Base-by-base conservation (phyloP, 2,113 vertebrate genomes). In the Cnemophilus loriae region DNA sequence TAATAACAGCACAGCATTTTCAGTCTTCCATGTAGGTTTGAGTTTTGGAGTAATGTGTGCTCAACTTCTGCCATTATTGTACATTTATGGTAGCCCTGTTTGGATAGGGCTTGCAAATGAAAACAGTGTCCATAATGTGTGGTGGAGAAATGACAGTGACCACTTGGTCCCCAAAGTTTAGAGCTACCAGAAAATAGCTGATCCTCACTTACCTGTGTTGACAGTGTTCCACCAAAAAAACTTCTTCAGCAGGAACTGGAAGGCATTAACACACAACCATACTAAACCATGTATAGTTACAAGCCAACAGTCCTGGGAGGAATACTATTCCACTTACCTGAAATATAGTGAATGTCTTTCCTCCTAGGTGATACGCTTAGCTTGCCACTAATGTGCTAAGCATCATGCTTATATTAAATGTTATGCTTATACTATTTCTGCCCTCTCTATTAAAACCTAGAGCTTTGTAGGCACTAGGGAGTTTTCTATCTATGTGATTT, bases 391-490 rank as follows among this genome's bases (percentile, higher is more conserved):
- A 96, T 84, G 56, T 95, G 89, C 63, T 85, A 93, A 93, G 80
- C 65, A 90, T 92, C 86, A 80, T 97, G 95, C 73, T 90, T 83
- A 90, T 93, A 92, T 93, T 95, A 96, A 93, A 81, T 69, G 67
- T 94, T 95, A 78, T 89, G 39, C 65, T 93, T 74, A 59, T 90
- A 73, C 75, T 93, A 92, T 92, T 97, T 97, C 92, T 95, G 75
- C 90, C 91, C 92, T 87, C 65, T 95, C 84, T 94, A 91, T 96
- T 96, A 92, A 97, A 93, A 95, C 26, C 94, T 82, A 89, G 39
- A 84, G 57, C 90, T 96, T 97, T 97, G 95, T 96, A 95, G 81
- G 89, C 96, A 96, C 95, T 50, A 60, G 97, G 95, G 96, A 97
- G 30, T 91, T 96, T 89, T 92, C 96, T 84, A 92, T 68, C 92